Evolutionary conservation across 2,888 invertebrate species (phyloP).

Genomic region (Cremastinae sp.): DNA sequence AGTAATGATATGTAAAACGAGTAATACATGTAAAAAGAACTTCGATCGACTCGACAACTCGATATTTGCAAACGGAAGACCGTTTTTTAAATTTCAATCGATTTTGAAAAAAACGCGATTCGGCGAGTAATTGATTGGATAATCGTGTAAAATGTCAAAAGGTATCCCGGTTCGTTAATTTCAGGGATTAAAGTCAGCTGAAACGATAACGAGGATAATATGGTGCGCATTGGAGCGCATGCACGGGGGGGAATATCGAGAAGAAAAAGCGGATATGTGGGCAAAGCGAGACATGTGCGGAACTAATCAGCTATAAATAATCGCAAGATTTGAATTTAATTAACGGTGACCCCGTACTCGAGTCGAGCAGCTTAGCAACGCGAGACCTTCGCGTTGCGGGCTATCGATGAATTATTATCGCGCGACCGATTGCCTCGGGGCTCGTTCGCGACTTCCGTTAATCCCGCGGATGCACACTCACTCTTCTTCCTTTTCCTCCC

Average conservation of each 20-base stretch:
- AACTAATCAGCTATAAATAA: constrained; percentile 40
- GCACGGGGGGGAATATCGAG: neutral
- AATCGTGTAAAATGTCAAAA: constrained; percentile 11
- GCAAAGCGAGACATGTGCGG: constrained; percentile 13
- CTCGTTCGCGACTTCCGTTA: constrained; percentile 30
- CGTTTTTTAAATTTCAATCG: neutral
- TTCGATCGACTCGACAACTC: too few species aligned
- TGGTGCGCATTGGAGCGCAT: neutral
- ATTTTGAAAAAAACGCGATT: neutral
- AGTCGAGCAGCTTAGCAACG: neutral
- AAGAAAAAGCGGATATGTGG: neutral
- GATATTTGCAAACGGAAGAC: too few species aligned
- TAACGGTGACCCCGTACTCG: constrained; percentile 17
- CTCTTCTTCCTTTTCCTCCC: neutral
- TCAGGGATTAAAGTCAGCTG: too few species aligned
- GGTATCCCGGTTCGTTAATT: too few species aligned
- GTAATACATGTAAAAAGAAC: too few species aligned
- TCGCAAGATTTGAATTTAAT: constrained; percentile 39
- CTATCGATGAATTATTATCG: constrained; percentile 15
- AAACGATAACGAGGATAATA: neutral
- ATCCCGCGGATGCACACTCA: constrained; percentile 17
- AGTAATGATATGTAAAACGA: too few species aligned
- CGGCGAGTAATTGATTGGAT: neutral
- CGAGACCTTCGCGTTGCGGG: neutral
- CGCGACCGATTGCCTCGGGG: constrained; percentile 1